Base-by-base conservation (phyloP, 2,797 vertebrate species). In the Diceros bicornis region DNA sequence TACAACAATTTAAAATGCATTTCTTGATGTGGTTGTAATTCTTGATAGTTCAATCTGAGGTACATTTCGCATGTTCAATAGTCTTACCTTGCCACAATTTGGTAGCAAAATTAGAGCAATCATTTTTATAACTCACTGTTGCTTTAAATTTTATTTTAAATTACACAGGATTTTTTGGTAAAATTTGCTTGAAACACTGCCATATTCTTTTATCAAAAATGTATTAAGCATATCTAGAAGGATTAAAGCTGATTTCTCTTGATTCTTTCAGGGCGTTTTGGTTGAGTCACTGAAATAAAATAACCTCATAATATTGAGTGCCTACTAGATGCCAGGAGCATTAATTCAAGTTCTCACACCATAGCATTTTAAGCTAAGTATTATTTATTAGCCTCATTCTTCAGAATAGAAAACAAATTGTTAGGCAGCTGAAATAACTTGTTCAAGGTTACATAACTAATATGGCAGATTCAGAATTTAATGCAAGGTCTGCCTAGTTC, bases 41-140 rank as follows among this genome's bases (percentile, higher is more conserved):
- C 79, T 81, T 64, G 47, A 18, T 25, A 61, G 72, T 61, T 94
- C 72, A 62, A 5, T 86, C 94, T 84, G 32, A 25, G 68, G 72
- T 55, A 27, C 12, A 0, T 7, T 77, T 92, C 85, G 75, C 62
- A 18, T 72, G 7, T 88, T 84, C 20, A 14, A 4, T 52, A 75
- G 12, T 91, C 86, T 79, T 47, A 84, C 93, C 87, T 95, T 44
- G 88, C 62, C 16, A 7, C n/a, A 57, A 34, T 96, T 85, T 69
- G 14, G 62, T 94, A 75, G 41, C 17, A 47, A 66, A 64, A 55
- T 85, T 88, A 96, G 64, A 97, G 23, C n/a, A 4, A 55, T 89
- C 21, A n/a, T 50, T 97, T 72, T 77, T 91, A 57, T 44, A 69
- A 92, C 62, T 97, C 62, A 55, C 6, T 41, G 41, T 83, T 82